Conservation (phyloP, 2,888 invertebrate species). For the Ellobium chinense region DNA sequence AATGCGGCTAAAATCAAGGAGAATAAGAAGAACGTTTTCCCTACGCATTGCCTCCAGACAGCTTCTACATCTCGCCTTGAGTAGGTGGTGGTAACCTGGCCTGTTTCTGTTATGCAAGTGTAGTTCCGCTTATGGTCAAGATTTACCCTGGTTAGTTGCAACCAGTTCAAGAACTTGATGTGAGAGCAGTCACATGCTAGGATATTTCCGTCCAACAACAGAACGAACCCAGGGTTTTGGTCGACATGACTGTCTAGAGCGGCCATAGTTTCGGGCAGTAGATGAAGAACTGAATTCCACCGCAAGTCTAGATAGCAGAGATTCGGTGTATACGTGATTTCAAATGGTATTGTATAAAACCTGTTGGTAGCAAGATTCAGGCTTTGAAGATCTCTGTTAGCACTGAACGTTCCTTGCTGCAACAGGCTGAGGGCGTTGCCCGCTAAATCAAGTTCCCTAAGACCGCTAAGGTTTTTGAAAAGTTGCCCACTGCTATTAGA, state of each 20-base stretch:
- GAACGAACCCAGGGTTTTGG: not conserved
- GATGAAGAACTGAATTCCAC: not conserved
- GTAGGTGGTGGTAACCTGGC: not conserved
- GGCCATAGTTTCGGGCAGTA: not conserved
- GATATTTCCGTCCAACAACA: conserved; percentile 21
- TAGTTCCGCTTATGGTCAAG: not conserved
- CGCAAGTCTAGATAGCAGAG: not conserved
- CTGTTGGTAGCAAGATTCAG: not conserved
- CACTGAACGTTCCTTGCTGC: not conserved
- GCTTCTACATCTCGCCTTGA: not conserved
- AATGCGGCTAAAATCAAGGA: not conserved
- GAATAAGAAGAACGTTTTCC: not conserved
- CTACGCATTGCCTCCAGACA: conserved; percentile 22
- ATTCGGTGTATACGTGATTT: conserved; percentile 1
- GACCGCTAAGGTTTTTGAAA: not conserved
- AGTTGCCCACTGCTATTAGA: not conserved
- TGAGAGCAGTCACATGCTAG: conserved; percentile 20
- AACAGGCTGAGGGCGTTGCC: conserved; percentile 1
- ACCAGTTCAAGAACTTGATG: conserved; percentile 3
- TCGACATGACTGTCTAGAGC: not conserved
- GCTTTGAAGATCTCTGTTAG: not conserved
- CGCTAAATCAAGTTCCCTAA: conserved; percentile 12
- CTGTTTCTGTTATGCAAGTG: conserved; percentile 4
- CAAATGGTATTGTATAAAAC: conserved; percentile 23
- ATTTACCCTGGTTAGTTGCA: not conserved